Conservation (phyloP, 2,888 invertebrate species). For the Nycteola revayana region DNA sequence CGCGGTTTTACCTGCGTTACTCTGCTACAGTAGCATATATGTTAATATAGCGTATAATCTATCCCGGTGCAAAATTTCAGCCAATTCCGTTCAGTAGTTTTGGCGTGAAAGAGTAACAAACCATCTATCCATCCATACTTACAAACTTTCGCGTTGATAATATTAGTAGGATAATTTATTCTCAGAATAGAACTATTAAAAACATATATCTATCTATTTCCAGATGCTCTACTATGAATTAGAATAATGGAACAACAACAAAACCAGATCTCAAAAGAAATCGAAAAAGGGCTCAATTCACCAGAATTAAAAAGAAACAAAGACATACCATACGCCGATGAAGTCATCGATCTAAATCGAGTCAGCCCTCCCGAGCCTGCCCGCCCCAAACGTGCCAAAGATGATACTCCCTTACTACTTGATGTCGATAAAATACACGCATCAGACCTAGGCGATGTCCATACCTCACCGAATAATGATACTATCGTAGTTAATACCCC, state of each 20-base stretch:
- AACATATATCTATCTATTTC: no score
- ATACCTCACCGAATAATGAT: constrained; percentile 62
- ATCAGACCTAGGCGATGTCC: constrained; percentile 60
- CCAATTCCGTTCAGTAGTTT: no score
- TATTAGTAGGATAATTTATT: no score
- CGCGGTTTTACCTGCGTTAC: no score
- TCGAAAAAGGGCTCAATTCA: constrained; percentile 65
- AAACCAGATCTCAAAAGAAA: constrained; percentile 37
- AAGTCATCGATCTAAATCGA: constrained; percentile 48
- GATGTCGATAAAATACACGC: constrained; percentile 53
- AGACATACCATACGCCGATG: constrained; percentile 60
- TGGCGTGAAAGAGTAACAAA: no score
- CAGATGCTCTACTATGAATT: constrained; percentile 63
- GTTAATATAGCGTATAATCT: no score
- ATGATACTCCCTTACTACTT: constrained; percentile 21
- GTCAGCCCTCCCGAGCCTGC: constrained; percentile 43
- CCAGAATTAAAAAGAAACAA: constrained; percentile 49
- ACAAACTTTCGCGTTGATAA: no score
- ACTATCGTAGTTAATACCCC: constrained; percentile 74
- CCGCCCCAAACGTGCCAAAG: constrained; percentile 42
- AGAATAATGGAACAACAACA: constrained; percentile 49
- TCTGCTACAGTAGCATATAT: no score
- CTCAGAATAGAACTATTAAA: no score
- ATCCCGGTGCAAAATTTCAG: no score
- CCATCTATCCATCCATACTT: no score